Evolutionary conservation across 1,140 invertebrate species (phyloP), one percentile per base, ranked within the genome.

Genomic region (Pissodes strobi): DNA sequence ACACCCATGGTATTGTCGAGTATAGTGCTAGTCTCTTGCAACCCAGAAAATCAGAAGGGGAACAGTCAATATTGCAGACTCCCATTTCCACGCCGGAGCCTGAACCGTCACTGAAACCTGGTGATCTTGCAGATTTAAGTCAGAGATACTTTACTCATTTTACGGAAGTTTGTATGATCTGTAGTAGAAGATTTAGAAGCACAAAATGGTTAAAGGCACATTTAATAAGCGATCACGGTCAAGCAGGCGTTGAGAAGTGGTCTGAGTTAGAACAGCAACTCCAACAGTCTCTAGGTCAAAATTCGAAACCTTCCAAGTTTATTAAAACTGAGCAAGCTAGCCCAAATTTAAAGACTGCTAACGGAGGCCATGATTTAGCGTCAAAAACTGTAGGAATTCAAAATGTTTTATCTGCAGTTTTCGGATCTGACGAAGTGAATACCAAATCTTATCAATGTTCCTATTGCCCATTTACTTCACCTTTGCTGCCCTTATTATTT

Each of bases 1-100:
- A 98, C 78, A 98, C 95, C 3, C 97, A 99, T 76, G 96, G 96
- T 0, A 95, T 98, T 43, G 83, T 89, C 12, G 91, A 90, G 66
- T 90, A 91, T 41, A 83, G 82, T 0, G 75, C 83, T 23, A 76
- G 71, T 65, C 57, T 76, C 15, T 80, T 83, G 10, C 85, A 83
- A 49, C 83, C 83, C 1, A 77, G 82, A 9, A 81, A 79, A 62
- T 70, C 79, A 12, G 80, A 84, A 61, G 74, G 81, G 18, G 69
- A 69, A 52, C 0, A 9, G 10, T 6, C 25, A n/a, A n/a, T n/a
- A 18, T 21, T 19, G 23, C 64, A 66, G 4, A 53, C 64, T 23
- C 68, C 64, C 17, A 19, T 56, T 17, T 76, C 80, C 10, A 74
- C 74, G 46, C 75, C 79, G 30, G 66, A 76, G 1, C 76, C 83